Base-by-base conservation (phyloP, 53 echinoderm and acorn worm genomes). In the Echinometra lucunter region DNA sequence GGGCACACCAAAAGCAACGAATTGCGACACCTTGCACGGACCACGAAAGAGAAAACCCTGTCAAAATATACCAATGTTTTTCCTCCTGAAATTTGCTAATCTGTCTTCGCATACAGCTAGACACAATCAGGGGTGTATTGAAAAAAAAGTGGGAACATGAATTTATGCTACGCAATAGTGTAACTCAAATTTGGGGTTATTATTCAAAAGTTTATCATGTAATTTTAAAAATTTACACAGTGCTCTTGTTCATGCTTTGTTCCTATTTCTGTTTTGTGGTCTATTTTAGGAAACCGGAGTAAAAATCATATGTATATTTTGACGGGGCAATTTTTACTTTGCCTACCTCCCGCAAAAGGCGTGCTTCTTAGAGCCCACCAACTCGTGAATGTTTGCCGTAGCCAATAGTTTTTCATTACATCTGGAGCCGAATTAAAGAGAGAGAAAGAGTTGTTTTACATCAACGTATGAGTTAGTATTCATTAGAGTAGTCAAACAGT, bases 371-470 rank as follows among this genome's bases (percentile, higher is more conserved):
- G 92, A 92, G 97, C 97, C 98, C 96, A 98, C 98, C 96, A 96
- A 93, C 98, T 98, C 95, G 96, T 80, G 95, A 95, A 98, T 38
- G 98, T 94, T 67, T 97, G 96, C 47, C 96, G 96, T 63, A 97
- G 97, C 98, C 98, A 98, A 98, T 97, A 98, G 87, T 96, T 95
- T 98, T 98, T 98, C 98, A 98, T 98, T 38, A 97, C 96, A 85
- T 96, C 95, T 93, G 91, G 45, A 92, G 56, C 69, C 91, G 30
- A 37, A 25, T 91, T 91, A 63, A 40, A 91, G 70, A 91, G 45
- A 90, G 90, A 91, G 85, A 85, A 85, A 85, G 47, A 53, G n/a
- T 53, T 85, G 85, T 27, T 49, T 85, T 49, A 85, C 45, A 85
- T 47, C 19, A 81, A 23, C 35, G 72, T 32, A 72, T 78, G 15